Evolutionary conservation across 2,113 vertebrate genomes (phyloP).

Genomic region (Hypanus sabinus): DNA sequence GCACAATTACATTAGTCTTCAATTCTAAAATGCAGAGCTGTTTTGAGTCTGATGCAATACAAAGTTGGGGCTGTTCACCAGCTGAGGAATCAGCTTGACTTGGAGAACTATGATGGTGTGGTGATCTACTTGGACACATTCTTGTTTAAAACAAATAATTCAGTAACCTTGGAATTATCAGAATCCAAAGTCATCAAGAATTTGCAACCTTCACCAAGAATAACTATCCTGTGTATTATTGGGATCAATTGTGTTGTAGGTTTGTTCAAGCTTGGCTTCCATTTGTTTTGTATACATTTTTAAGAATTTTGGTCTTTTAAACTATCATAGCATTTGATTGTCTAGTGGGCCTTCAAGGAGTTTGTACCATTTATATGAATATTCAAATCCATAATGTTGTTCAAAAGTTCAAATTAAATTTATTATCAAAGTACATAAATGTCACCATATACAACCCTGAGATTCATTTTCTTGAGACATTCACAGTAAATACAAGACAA

Average conservation of each 20-base stretch:
- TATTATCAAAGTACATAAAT: too few species aligned
- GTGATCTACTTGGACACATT: background rate
- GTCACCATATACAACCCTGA: too few species aligned
- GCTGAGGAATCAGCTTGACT: background rate
- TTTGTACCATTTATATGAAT: background rate
- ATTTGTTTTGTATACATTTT: background rate
- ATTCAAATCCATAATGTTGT: background rate
- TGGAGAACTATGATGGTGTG: background rate
- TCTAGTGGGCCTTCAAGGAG: background rate
- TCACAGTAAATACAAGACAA: too few species aligned
- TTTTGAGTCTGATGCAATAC: background rate
- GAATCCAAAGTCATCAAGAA: background rate
- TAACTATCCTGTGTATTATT: background rate
- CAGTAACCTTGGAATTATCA: background rate
- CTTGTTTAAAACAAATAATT: background rate
- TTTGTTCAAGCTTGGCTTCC: background rate
- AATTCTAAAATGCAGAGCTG: background rate
- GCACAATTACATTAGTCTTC: background rate
- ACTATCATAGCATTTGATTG: background rate
- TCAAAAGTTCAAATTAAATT: too few species aligned
- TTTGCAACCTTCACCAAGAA: background rate
- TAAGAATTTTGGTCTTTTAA: background rate
- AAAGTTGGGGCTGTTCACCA: background rate
- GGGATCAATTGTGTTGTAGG: background rate
- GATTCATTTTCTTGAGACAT: too few species aligned